These are phyloP conservation scores for Phalacrocorax pelagicus DNA, from an alignment of 2,113 vertebrate genomes.

Conservation along the genomic window DNA sequence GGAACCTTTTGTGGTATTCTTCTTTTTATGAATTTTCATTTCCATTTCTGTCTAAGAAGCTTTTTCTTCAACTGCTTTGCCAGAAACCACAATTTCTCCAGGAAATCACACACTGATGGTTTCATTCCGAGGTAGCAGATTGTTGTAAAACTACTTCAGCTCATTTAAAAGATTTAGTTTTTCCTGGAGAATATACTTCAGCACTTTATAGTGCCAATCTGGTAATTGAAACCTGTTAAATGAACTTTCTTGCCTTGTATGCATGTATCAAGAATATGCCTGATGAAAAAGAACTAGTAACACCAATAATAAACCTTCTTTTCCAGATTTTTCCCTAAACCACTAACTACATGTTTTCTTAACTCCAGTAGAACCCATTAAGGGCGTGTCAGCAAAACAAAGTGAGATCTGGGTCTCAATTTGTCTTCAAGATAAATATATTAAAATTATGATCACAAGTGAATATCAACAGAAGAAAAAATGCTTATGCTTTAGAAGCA, in stretches of 20 bases:
- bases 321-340: not conserved
- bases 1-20: not conserved
- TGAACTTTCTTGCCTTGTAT: not conserved
- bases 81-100: slow-evolving; percentile 30
- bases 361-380: not conserved
- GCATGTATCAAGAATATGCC: not conserved
- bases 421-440: not conserved
- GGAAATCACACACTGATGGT: not conserved
- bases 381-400: slow-evolving; percentile 1
- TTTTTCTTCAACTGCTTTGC: slow-evolving; percentile 14
- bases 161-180: slow-evolving; percentile 31
- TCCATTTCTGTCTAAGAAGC: not conserved
- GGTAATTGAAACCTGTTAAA: not conserved
- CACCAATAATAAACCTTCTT: not conserved
- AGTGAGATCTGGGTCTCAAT: not conserved
- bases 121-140: slow-evolving; percentile 35
- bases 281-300: not conserved
- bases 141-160: slow-evolving; percentile 31
- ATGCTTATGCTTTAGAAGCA: not conserved
- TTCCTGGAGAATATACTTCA: not conserved
- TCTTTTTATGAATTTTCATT: slow-evolving; percentile 19
- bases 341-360: slow-evolving; percentile 23
- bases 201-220: not conserved
- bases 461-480: not conserved
- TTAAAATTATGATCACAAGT: not conserved